These are phyloP conservation scores for Linyphia triangularis DNA, from an alignment of 2,888 invertebrate species.

Conservation along the genomic window DNA sequence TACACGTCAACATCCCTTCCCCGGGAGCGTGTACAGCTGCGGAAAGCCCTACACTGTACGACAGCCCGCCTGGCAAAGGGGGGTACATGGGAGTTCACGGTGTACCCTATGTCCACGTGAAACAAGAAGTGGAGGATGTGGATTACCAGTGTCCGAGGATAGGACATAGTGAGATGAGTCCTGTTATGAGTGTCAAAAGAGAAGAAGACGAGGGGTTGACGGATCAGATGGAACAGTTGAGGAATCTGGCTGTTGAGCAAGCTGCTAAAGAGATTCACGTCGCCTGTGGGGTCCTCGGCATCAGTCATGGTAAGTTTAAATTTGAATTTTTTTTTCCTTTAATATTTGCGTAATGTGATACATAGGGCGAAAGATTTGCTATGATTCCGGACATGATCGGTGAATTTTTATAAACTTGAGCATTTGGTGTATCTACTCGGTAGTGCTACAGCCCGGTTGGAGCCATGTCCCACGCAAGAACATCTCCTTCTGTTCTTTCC, in stretches of 20 bases:
- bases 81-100: slow-evolving; percentile 3
- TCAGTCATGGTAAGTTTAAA: slow-evolving; percentile 75
- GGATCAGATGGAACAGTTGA: slow-evolving; percentile 68
- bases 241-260: slow-evolving; percentile 72
- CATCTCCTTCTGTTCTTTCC: no score
- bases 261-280: slow-evolving; percentile 75
- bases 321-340: not conserved
- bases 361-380: no score
- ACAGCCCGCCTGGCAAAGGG: slow-evolving; percentile 39
- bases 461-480: no score
- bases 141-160: slow-evolving; percentile 44
- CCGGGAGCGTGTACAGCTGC: slow-evolving; percentile 51
- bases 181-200: slow-evolving; percentile 16
- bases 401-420: no score
- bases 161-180: not conserved
- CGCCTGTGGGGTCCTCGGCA: slow-evolving; percentile 73
- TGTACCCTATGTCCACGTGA: slow-evolving; percentile 53
- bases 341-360: not conserved
- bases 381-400: no score
- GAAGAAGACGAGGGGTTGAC: slow-evolving; percentile 50
- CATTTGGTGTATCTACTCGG: no score
- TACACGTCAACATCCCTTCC: slow-evolving; percentile 66
- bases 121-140: slow-evolving; percentile 61
- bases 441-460: no score
- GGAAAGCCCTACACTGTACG: slow-evolving; percentile 69